A percentile compares a stretch with the other conserved stretches of the same genome.
Evolutionary conservation across 2,888 invertebrate species (phyloP).

Genomic region (Meghimatium bilineatum): DNA sequence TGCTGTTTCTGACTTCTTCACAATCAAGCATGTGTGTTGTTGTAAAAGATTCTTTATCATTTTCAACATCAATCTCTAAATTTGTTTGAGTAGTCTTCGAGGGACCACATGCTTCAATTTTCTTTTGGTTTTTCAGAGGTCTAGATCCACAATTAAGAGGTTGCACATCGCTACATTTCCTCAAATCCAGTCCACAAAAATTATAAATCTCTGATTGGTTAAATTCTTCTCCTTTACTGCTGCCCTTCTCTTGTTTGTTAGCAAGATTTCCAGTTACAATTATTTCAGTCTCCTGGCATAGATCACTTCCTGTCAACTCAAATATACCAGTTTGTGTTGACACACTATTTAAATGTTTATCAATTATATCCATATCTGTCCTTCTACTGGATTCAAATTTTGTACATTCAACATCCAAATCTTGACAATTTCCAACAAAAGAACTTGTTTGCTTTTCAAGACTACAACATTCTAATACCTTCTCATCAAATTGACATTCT

Average conservation of each 20-base stretch:
- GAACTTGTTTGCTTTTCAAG: not conserved
- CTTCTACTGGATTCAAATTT: not conserved
- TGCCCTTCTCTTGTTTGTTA: not conserved
- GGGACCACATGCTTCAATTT: not conserved
- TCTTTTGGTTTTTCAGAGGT: not conserved
- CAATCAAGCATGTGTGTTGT: not conserved
- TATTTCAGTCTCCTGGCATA: not conserved
- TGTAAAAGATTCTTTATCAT: not conserved
- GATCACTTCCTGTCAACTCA: not conserved
- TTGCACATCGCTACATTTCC: not conserved
- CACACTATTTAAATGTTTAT: not conserved
- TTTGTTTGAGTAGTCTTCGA: not conserved
- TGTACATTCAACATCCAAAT: no score
- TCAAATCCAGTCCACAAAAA: not conserved
- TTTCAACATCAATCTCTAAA: not conserved
- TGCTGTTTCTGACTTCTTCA: not conserved
- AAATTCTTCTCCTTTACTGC: not conserved
- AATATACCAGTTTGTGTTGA: not conserved
- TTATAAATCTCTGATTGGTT: not conserved
- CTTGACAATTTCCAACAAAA: no score
- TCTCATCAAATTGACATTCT: not conserved
- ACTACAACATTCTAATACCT: no score
- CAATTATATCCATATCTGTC: not conserved
- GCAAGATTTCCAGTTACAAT: not conserved
- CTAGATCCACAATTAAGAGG: not conserved